phyloP scores from a whole-genome alignment of 2,113 vertebrate species.

The Progne subis region DNA sequence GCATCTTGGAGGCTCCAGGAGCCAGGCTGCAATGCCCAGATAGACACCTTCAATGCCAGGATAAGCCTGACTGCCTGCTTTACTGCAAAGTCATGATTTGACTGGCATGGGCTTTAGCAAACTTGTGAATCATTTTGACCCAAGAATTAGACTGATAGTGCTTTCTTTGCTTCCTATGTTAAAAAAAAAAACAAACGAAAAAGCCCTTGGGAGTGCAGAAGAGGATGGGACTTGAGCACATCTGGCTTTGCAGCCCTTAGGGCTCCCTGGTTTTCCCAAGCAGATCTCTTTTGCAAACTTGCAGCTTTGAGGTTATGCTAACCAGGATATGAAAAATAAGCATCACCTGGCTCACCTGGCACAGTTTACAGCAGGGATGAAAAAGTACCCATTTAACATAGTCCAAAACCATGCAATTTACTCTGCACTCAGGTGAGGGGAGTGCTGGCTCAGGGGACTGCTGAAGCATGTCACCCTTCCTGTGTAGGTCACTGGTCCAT shows the following conservation, averaged over 20 bases:
- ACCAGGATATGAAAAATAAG: neutral
- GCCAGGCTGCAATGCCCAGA: neutral
- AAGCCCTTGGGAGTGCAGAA: neutral
- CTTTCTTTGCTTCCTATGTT: neutral
- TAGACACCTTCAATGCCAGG: neutral
- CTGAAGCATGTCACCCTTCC: conserved; percentile 7
- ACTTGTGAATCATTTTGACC: neutral
- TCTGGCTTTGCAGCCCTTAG: neutral
- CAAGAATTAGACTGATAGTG: neutral
- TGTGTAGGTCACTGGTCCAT: conserved; percentile 40
- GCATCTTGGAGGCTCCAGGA: neutral
- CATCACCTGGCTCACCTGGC: conserved; percentile 26
- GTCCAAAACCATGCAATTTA: neutral
- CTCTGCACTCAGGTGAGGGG: conserved; percentile 8
- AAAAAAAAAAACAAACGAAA: neutral
- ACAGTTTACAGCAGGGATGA: neutral
- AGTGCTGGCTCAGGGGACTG: conserved; percentile 13
- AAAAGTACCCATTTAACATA: neutral
- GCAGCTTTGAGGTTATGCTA: neutral
- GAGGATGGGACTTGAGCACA: neutral
- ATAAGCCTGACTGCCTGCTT: neutral
- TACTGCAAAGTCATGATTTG: neutral
- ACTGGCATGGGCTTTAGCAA: accelerated
- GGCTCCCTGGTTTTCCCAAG: neutral
- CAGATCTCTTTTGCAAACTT: neutral